Conservation (phyloP, 2,888 invertebrate species). For the Thysanoteuthis rhombus region DNA sequence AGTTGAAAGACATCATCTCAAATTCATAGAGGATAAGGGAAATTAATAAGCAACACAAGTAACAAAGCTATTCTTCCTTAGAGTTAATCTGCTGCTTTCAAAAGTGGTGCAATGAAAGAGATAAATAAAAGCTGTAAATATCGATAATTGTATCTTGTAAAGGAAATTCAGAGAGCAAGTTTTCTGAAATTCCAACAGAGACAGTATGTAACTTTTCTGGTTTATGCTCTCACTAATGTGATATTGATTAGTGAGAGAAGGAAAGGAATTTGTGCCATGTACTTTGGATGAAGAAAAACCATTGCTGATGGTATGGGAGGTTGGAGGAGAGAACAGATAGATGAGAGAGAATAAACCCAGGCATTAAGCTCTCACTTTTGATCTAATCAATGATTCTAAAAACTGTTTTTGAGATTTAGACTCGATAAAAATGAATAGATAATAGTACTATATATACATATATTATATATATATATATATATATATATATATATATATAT, state of each 20-base stretch:
- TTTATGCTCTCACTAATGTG: neutral
- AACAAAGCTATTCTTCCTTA: neutral
- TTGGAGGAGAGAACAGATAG: neutral
- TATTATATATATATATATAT: no score
- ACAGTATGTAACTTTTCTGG: neutral
- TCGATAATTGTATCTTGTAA: neutral
- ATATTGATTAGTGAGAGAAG: neutral
- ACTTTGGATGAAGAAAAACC: no score
- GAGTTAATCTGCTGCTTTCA: neutral
- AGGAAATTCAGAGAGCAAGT: neutral
- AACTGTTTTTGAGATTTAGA: neutral
- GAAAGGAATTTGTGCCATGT: neutral
- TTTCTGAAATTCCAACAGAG: neutral
- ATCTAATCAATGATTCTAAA: neutral
- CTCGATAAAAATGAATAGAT: no score
- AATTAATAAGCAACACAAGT: no score
- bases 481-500: no score
- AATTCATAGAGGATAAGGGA: no score
- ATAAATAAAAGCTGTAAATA: neutral
- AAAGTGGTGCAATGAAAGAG: neutral
- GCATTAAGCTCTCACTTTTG: neutral
- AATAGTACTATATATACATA: no score
- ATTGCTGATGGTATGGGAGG: no score
- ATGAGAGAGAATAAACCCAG: neutral
- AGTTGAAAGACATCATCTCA: neutral